A percentile compares a stretch with the other conserved stretches of the same genome.
Evolutionary conservation across 1,140 invertebrate genomes (phyloP).

Genomic region (Brachionus asplanchnoidis): DNA sequence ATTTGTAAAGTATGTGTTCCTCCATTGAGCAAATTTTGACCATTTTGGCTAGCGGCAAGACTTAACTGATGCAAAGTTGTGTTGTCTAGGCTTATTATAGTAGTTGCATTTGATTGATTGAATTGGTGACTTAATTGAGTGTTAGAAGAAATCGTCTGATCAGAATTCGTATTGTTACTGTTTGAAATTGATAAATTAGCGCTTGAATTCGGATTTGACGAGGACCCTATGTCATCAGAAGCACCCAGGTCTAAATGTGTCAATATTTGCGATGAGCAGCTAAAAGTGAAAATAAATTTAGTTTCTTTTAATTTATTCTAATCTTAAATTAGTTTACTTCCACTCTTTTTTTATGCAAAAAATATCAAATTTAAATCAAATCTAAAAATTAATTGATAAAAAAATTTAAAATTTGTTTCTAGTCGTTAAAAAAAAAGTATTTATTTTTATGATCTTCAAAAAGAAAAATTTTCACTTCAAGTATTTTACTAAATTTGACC

Average conservation of each 20-base stretch:
- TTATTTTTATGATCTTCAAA: no score
- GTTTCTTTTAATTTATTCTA: background rate
- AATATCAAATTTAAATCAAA: no score
- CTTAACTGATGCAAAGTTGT: background rate
- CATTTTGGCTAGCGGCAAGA: background rate
- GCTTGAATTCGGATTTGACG: background rate
- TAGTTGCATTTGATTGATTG: background rate
- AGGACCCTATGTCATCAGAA: background rate
- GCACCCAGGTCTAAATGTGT: background rate
- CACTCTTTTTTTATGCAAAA: no score
- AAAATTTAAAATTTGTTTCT: no score
- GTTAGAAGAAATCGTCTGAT: background rate
- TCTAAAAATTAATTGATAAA: no score
- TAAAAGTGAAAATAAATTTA: background rate
- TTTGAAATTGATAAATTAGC: background rate
- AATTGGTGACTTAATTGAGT: background rate
- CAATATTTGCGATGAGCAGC: background rate
- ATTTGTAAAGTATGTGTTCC: conserved; percentile 28
- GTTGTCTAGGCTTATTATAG: conserved; percentile 7
- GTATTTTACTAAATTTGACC: no score
- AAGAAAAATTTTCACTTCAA: no score
- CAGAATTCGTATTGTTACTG: background rate
- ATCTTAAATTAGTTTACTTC: background rate
- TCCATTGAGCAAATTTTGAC: conserved; percentile 5
- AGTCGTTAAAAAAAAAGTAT: no score